Evolutionary conservation across 2,888 invertebrate genomes (phyloP), one percentile per base, ranked within the genome.

Genomic region (Lasioglossum vierecki): DNA sequence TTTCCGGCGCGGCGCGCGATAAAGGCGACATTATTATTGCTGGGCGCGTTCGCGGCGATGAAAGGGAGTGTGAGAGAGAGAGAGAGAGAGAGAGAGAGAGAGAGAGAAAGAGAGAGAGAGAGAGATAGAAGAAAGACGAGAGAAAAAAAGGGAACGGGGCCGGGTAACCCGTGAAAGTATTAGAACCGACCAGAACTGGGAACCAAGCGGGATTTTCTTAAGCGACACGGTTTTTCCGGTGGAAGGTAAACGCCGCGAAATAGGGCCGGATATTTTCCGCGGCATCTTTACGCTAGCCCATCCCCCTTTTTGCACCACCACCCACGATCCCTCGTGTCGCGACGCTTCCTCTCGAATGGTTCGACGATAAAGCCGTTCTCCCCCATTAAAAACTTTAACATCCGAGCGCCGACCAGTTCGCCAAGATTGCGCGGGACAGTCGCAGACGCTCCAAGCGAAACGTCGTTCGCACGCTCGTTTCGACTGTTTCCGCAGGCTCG

Each of bases 141-240:
- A 35, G 35, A 35, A 63, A 49, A 81, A 68, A 74, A 49, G 26
- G 77, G 70, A 63, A 73, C 30, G 35, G 30, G 30, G 66, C 66
- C 66, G 35, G 66, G 18, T 35, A n/a, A 9, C 8, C 22, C 35
- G 66, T 75, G 76, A n/a, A 41, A 76, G 66, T 84, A 77, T 84
- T 78, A 80, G 83, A 77, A 79, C 76, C 76, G 76, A 66, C 79
- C 80, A 83, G 85, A 77, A 86, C 53, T 83, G 87, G 88, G 83
- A 89, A 88, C 86, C 88, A 87, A 88, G 88, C 79, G 79, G 88
- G 89, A 91, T 92, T 84, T 89, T 88, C 89, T 90, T 89, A 86
- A 88, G 88, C 86, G 84, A 84, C 82, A 80, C 88, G 88, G 89
- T 88, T 92, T 91, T 90, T 88, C 78, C 74, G 30, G 18, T 30